Evolutionary conservation across 2,888 invertebrate species (phyloP).

Genomic region (Tanaodytes sp.): DNA sequence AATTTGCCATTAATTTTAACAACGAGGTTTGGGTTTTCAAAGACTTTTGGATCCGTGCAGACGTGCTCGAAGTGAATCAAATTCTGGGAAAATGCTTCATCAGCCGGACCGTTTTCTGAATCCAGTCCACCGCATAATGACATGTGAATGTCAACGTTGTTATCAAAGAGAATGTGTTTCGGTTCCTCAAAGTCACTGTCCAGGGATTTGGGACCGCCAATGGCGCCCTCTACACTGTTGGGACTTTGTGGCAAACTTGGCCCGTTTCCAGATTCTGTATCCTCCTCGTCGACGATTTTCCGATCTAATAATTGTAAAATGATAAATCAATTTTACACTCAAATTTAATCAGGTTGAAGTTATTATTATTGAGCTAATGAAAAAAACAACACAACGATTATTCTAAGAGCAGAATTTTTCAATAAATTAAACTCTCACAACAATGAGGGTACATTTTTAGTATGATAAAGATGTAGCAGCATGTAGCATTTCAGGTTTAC

Average conservation of each 20-base stretch:
- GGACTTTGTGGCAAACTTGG: conserved; percentile 95
- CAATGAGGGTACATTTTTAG: no score
- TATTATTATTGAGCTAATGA: neutral
- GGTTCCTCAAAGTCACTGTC: conserved; percentile 89
- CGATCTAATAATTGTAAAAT: conserved; percentile 54
- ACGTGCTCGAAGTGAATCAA: conserved; percentile 75
- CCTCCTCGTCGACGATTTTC: conserved; percentile 83
- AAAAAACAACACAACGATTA: neutral
- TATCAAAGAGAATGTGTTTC: conserved; percentile 72
- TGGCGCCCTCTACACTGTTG: conserved; percentile 87
- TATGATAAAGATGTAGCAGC: no score
- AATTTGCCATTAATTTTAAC: conserved; percentile 90
- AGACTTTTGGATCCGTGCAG: conserved; percentile 82
- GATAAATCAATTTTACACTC: no score
- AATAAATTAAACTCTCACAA: no score
- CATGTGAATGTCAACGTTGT: conserved; percentile 78
- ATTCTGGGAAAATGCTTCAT: conserved; percentile 78
- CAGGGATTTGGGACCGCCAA: conserved; percentile 79
- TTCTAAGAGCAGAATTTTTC: no score
- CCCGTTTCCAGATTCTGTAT: conserved; percentile 96
- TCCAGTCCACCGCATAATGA: conserved; percentile 84
- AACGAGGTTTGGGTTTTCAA: conserved; percentile 87
- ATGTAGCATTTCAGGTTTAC: no score
- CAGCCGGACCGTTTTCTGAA: conserved; percentile 74
- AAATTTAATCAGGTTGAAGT: no score